Percentiles rank a stretch among this genome's conserved stretches.
Conservation (phyloP, 92 coral and sea anemone species). For the Zoanthus solanderi region DNA sequence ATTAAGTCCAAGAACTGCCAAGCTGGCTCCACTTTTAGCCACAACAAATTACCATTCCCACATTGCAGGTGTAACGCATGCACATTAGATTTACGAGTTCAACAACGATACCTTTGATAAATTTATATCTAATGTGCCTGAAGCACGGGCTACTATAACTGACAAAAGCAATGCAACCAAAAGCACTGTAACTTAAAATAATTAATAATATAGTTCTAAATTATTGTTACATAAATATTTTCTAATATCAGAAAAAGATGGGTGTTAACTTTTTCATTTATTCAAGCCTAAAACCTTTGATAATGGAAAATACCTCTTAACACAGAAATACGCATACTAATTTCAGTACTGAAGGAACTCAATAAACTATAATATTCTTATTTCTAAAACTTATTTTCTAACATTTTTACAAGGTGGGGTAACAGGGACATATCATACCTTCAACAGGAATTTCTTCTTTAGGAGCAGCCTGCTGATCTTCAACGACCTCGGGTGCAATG, state of each 20-base stretch:
- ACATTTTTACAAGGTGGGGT: no score
- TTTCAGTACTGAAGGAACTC: no score
- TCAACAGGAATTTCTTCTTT: conserved; percentile 46
- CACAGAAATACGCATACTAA: no score
- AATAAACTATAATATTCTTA: no score
- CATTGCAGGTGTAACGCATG: no score
- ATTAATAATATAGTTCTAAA: not conserved
- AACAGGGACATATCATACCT: not conserved
- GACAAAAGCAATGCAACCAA: not conserved
- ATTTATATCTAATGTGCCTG: not conserved
- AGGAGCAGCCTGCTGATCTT: conserved; percentile 67
- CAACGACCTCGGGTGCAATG: conserved; percentile 69
- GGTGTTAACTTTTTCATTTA: not conserved
- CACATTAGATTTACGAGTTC: no score
- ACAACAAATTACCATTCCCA: no score
- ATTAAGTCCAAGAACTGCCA: no score
- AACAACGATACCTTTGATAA: not conserved
- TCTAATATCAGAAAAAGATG: no score
- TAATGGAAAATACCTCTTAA: no score
- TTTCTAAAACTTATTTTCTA: no score
- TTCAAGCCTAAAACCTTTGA: not conserved
- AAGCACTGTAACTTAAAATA: not conserved
- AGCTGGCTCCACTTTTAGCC: no score
- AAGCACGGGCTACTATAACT: not conserved
- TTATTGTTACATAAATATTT: not conserved